These are phyloP conservation scores for Nematostella vectensis DNA, from an alignment of 92 coral and sea anemone genomes.

Conservation along the genomic window DNA sequence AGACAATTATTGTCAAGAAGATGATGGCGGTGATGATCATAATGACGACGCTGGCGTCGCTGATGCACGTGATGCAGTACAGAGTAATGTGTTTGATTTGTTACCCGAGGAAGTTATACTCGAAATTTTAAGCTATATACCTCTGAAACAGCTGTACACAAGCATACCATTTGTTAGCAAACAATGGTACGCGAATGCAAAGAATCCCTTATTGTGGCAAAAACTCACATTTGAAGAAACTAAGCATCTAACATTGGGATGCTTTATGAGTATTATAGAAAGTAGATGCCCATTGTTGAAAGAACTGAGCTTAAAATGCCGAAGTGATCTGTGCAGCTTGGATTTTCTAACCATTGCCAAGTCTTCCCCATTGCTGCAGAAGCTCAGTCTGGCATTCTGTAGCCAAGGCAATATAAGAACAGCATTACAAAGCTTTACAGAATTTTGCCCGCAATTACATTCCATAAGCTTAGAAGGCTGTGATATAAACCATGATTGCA, in stretches of 20 bases:
- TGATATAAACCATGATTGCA: constrained; percentile 48
- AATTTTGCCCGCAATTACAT: constrained; percentile 49
- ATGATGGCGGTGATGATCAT: too few relatives aligned
- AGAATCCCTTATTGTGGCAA: constrained; percentile 63
- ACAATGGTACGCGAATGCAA: constrained; percentile 50
- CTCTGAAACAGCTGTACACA: constrained; percentile 49
- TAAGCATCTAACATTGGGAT: constrained; percentile 15
- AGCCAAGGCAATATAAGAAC: constrained; percentile 35
- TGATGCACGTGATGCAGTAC: neutral
- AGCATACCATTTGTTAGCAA: constrained; percentile 55
- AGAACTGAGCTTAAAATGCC: constrained; percentile 49
- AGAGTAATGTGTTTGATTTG: constrained; percentile 14
- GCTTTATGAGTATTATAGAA: constrained; percentile 33
- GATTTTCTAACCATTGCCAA: constrained; percentile 41
- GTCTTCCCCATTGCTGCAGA: constrained; percentile 60
- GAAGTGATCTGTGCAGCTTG: constrained; percentile 27
- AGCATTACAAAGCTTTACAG: constrained; percentile 39
- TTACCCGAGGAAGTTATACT: constrained; percentile 72
- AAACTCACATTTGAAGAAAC: constrained; percentile 47
- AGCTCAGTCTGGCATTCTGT: constrained; percentile 69
- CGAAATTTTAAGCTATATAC: constrained; percentile 63
- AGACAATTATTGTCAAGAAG: too few relatives aligned
- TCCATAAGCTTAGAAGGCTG: constrained; percentile 72
- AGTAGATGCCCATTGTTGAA: constrained; percentile 55
- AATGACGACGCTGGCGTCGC: too few relatives aligned